phyloP scores from a whole-genome alignment of 2,113 vertebrate species.

The Perognathus longimembris region DNA sequence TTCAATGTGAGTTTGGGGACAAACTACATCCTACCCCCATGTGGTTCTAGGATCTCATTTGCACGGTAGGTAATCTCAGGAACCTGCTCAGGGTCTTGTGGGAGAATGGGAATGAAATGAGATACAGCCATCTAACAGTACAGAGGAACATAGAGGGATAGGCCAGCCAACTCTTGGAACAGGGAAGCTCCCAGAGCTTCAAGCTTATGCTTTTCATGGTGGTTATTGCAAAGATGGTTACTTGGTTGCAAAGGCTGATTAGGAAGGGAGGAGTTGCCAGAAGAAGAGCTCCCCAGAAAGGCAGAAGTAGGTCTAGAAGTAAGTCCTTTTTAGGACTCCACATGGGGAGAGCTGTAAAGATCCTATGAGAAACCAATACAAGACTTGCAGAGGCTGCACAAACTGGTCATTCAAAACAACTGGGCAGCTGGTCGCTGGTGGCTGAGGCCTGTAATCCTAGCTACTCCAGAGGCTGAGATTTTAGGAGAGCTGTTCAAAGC shows the following conservation, averaged over 20 bases:
- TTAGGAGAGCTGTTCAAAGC: too few relatives aligned
- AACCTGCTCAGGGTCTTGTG: background rate
- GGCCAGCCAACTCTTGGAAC: too few relatives aligned
- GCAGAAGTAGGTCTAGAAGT: background rate
- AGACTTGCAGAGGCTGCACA: background rate
- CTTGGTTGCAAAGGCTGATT: background rate
- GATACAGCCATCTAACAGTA: background rate
- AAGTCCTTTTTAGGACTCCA: too few relatives aligned
- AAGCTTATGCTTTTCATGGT: background rate
- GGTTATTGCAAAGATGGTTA: background rate
- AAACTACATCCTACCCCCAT: background rate
- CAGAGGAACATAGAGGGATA: background rate
- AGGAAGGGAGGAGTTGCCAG: background rate
- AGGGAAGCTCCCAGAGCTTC: background rate
- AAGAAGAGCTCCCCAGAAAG: background rate
- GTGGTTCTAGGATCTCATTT: background rate
- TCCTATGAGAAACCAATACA: background rate
- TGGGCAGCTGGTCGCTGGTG: background rate
- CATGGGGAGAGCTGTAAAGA: background rate
- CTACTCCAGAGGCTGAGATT: too few relatives aligned
- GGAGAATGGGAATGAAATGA: background rate
- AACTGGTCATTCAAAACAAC: background rate
- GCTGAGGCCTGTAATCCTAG: too few relatives aligned
- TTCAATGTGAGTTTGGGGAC: background rate
- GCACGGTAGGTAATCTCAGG: background rate